Base-by-base conservation (phyloP, 1,140 invertebrate species). In the Scaptomyza graminum region DNA sequence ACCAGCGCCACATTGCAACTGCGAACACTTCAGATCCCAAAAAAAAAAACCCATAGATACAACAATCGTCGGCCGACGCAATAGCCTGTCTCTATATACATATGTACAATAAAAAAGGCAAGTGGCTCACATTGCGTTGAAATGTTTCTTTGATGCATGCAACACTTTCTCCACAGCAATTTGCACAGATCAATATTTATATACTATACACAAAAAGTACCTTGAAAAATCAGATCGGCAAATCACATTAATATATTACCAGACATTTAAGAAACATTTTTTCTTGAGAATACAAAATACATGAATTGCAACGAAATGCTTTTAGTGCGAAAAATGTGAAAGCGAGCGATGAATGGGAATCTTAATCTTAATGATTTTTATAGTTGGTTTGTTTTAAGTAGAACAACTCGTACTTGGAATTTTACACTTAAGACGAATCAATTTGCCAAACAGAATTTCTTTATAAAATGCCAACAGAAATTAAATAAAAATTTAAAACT, bases 211-310 rank as follows among this genome's bases (percentile, higher is more conserved):
- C 16, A 46, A 16, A 12, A 5, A 4, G 43, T 46, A 67, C 47
- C 65, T 67, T 67, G 56, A 60, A 51, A 31, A 67, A 67, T 67
- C 56, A 43, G 39, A 1, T 31, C 54, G 43, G 41, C 37, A 51
- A 60, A 43, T 25, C 64, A 31, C 64, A 60, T 66, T 25, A 41
- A 59, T 50, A 50, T 50, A 50, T 28, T 16, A 34, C 34, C 15
- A 12, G 18, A 43, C 28, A 28, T 13, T 18, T 18, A 18, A 1
- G 3, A 18, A 1, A 18, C 18, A 18, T 18, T 18, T 43, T 18
- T 43, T 11, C 54, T 31, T 39, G 28, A 39, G 25, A 65, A 39
- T 47, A 12, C n/a, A 47, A n/a, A 22, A 3, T 25, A 18, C 11
- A 25, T 25, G 18, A 25, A 9, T 9, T n/a, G n/a, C 12, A 50